Conservation (phyloP, 2,113 vertebrate species). For the Albula glossodonta region DNA sequence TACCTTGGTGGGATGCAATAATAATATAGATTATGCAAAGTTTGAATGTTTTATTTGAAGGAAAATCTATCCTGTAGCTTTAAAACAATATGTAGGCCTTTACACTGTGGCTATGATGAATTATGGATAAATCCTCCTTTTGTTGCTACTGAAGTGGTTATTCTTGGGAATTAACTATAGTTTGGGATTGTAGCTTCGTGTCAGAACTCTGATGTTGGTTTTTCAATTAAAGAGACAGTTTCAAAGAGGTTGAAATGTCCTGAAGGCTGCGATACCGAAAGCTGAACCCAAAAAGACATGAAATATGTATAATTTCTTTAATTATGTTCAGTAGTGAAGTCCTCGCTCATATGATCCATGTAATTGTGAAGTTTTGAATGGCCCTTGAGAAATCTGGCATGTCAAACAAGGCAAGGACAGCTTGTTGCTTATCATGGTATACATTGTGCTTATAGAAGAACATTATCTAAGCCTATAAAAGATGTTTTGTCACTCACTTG, state of each 20-base stretch:
- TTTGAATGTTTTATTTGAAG: not conserved
- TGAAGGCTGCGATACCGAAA: not conserved
- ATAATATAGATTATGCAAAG: slow-evolving; percentile 2
- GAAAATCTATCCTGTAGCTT: not conserved
- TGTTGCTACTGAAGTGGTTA: not conserved
- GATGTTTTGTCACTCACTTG: not conserved
- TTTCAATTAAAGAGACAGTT: not conserved
- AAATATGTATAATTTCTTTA: not conserved
- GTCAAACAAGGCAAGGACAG: not conserved
- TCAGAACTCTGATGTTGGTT: not conserved
- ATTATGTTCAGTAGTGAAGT: not conserved
- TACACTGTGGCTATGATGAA: not conserved
- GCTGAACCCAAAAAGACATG: slow-evolving; percentile 3
- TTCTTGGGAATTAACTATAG: not conserved
- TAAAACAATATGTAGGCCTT: not conserved
- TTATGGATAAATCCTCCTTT: not conserved
- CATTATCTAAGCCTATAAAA: no score
- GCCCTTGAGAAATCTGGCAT: not conserved
- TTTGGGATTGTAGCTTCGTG: not conserved
- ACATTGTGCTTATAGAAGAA: not conserved
- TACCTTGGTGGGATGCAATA: slow-evolving; percentile 9
- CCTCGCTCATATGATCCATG: not conserved
- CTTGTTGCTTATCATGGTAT: not conserved
- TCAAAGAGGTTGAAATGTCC: slow-evolving; percentile 10
- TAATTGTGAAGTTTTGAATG: not conserved